phyloP scores from a whole-genome alignment of 2,888 invertebrate species.

The Acanthosoma haemorrhoidale region DNA sequence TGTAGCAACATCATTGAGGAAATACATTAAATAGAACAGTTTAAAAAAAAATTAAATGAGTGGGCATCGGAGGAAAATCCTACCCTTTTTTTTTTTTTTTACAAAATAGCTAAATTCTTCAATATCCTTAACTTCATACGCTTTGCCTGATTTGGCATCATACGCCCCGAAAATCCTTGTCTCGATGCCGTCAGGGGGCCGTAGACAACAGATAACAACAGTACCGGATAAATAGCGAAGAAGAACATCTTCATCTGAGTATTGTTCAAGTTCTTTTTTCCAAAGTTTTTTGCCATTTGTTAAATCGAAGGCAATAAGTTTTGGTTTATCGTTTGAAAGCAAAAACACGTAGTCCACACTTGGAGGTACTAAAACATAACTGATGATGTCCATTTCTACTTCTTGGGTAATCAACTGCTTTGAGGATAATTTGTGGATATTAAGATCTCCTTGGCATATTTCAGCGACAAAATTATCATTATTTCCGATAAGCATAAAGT shows the following conservation, averaged over 20 bases:
- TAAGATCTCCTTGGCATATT: not conserved
- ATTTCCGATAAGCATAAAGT: not conserved
- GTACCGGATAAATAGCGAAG: not conserved
- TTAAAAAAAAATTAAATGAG: not conserved
- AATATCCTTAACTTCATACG: not conserved
- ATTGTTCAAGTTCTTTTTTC: not conserved
- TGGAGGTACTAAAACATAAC: not conserved
- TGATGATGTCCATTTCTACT: not conserved
- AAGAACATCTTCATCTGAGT: not conserved
- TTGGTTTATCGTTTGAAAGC: not conserved
- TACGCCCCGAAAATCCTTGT: not conserved
- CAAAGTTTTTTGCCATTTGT: not conserved
- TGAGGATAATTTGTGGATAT: not conserved
- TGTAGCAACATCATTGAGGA: too few relatives aligned
- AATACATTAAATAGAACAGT: not conserved
- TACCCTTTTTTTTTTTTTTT: not conserved
- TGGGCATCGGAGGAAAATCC: not conserved
- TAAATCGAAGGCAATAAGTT: not conserved
- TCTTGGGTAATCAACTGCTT: not conserved
- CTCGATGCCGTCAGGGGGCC: not conserved
- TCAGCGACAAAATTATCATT: constrained; percentile 11
- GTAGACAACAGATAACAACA: not conserved
- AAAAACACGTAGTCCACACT: not conserved
- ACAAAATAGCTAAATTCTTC: not conserved
- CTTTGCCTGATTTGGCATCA: not conserved